Percentiles rank a stretch among this genome's conserved stretches.
Conservation (phyloP, 2,113 vertebrate species). For the Gambusia holbrooki region DNA sequence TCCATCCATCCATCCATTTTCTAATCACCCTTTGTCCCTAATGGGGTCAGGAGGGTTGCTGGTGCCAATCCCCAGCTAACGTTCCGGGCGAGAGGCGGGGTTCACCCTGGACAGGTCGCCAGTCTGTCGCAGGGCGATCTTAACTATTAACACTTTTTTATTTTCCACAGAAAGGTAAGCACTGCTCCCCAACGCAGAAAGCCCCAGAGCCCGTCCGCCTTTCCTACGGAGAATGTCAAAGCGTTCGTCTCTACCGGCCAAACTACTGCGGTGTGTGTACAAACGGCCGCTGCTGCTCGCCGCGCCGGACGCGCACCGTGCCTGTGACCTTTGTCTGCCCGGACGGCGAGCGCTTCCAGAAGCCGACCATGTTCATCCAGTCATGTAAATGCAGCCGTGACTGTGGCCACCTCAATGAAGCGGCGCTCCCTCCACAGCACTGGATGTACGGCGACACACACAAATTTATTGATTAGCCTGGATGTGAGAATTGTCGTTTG, state of each 20-base stretch:
- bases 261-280: slow-evolving; percentile 81
- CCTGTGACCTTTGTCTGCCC: slow-evolving; percentile 79
- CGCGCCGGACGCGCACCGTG: slow-evolving; percentile 78
- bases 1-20: too few relatives aligned
- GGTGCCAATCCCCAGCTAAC: too few relatives aligned
- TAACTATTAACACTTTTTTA: background rate
- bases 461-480: slow-evolving; percentile 69
- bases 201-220: slow-evolving; percentile 71
- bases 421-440: slow-evolving; percentile 72
- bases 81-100: too few relatives aligned
- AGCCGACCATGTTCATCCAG: slow-evolving; percentile 83
- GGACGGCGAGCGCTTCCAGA: slow-evolving; percentile 75
- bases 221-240: slow-evolving; percentile 78
- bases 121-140: background rate
- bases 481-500: background rate
- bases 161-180: slow-evolving; percentile 74
- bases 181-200: slow-evolving; percentile 78
- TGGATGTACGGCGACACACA: slow-evolving; percentile 80
- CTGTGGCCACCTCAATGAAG: slow-evolving; percentile 80
- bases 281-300: slow-evolving; percentile 81
- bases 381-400: slow-evolving; percentile 81
- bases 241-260: slow-evolving; percentile 77
- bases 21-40: too few relatives aligned
- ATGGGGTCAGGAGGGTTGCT: too few relatives aligned
- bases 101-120: too few relatives aligned